Conservation (phyloP, 1,140 invertebrate genomes). For the Anoplophora glabripennis region DNA sequence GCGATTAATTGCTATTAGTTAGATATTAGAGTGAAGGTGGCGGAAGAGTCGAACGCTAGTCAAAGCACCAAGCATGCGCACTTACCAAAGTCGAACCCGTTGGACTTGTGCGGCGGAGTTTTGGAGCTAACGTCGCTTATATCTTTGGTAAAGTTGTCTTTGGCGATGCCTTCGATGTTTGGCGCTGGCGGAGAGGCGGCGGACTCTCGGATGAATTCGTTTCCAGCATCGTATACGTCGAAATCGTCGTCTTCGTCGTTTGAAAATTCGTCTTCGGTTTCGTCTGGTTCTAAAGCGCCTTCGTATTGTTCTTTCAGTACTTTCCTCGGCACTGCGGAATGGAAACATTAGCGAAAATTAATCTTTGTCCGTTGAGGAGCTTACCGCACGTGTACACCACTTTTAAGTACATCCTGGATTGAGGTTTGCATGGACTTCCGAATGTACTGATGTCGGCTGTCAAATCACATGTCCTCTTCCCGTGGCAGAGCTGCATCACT, state of each 20-base stretch:
- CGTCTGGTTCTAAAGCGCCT: constrained; percentile 68
- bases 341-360: neutral
- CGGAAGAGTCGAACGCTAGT: too few relatives aligned
- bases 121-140: constrained; percentile 21
- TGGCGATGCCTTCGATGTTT: constrained; percentile 27
- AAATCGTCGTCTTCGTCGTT: constrained; percentile 47
- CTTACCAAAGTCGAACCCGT: constrained; percentile 37
- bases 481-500: constrained; percentile 86
- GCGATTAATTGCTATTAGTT: too few relatives aligned
- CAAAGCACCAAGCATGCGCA: neutral
- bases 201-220: constrained; percentile 48
- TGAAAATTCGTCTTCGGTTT: constrained; percentile 52
- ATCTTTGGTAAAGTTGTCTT: constrained; percentile 39
- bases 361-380: constrained; percentile 36
- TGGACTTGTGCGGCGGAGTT: constrained; percentile 25
- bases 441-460: constrained; percentile 81
- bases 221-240: constrained; percentile 51
- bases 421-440: constrained; percentile 77
- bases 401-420: constrained; percentile 85
- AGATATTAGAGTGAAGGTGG: too few relatives aligned
- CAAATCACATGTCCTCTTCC: constrained; percentile 77
- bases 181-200: constrained; percentile 43
- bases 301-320: constrained; percentile 78
- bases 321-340: constrained; percentile 69
- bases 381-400: constrained; percentile 93